Base-by-base conservation (phyloP, 64 coral and sea anemone species). In the Porites lutea region DNA sequence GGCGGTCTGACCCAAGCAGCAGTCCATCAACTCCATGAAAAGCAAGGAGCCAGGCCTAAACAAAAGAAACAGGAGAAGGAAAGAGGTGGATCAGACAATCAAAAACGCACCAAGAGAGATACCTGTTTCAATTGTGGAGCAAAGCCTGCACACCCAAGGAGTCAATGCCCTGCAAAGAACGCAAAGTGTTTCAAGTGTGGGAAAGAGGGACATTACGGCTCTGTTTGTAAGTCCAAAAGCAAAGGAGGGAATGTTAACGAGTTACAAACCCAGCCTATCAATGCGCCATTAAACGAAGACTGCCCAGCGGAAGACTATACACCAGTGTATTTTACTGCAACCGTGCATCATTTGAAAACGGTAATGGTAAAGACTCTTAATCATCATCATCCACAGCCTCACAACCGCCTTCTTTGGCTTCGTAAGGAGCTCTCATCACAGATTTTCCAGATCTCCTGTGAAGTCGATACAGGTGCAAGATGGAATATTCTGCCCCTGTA, bases 141-240 rank as follows among this genome's bases (percentile, higher is more conserved):
- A 46, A 77, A 77, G 45, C 47, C 48, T 50, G n/a, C 69, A 27
- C 69, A 72, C 23, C 21, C 69, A 7, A 72, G 23, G 44, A 72
- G 69, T 72, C 1, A 72, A 22, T 72, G 69, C 23, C 69, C 21
- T 6, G 69, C 22, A 72, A 72, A 55, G 51, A 78, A 57, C 46
- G 51, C 48, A 55, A 78, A 78, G 75, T 78, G 75, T 46, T 57
- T 78, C 75, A 78, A 78, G 75, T 78, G 75, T 57, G 50, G 75
- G 50, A 78, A 78, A 52, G 50, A 57, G 22, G 75, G 75, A 2
- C 75, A 78, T 53, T 78, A 58, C 50, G 75, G 75, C 48, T 78
- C 75, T 6, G 19, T 78, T 14, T 78, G 75, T 52, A 78, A 19
- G 58, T 78, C 75, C 18, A 71, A 71, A 21, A 71, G 19, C 7